Base-by-base conservation (phyloP, 2,888 invertebrate species). In the Dysmachus trigonus region DNA sequence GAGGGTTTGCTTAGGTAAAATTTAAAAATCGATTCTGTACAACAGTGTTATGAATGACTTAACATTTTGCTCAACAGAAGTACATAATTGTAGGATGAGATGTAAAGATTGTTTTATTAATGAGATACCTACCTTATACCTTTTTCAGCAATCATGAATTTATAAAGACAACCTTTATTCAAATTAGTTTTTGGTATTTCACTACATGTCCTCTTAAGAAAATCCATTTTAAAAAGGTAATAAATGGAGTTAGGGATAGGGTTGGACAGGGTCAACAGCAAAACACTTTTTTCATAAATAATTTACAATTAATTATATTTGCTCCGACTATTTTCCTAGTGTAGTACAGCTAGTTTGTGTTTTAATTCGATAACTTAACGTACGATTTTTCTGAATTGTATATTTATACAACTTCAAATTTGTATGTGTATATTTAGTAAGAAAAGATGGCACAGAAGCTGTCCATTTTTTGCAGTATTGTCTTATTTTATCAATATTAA, bases 261-360 rank as follows among this genome's bases (percentile, higher is more conserved):
- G 18, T 10, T 2, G 72, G 30, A 72, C 18, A 13, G 7, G 13
- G 18, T 51, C 18, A 31, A 81, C 1, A 6, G 1, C n/a, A 30
- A 81, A 82, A 82, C 13, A 71, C 82, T 4, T 33, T 7, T 62
- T 82, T 81, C 53, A 82, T 82, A 62, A 82, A 82, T 82, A 82
- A 82, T 82, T 82, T 82, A 82, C 82, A 82, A 62, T 62, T 27
- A 62, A 62, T 82, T 82, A 82, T 82, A 82, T 82, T 82, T 82
- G 82, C 82, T 62, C 33, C 47, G 71, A 62, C 33, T 62, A 82
- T 62, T 62, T 82, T 35, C 71, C 82, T 82, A 71, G 33, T 71
- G 27, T 27, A 33, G 53, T 62, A 82, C 31, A 82, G 13, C 35
- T 82, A 82, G 33, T 82, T 82, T 82, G 82, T 82, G 82, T 82